Base-by-base conservation (phyloP, 2,888 invertebrate species). In the Furcula furcula region DNA sequence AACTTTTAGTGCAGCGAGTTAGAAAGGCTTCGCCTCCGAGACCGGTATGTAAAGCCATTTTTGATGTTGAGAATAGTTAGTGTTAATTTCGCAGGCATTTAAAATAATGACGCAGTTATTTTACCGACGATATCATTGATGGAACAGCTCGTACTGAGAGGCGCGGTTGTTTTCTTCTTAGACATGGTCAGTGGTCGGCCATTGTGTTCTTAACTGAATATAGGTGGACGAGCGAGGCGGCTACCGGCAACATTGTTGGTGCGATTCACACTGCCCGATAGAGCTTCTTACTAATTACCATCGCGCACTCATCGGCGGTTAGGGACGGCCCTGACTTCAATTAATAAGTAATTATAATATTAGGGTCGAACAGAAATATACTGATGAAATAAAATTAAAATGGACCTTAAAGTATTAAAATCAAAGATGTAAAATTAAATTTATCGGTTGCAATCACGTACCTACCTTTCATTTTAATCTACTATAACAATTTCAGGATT, bases 251-350 rank as follows among this genome's bases (percentile, higher is more conserved):
- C 68, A 75, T 78, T 84, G 81, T 76, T 70, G 72, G 58, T 58
- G 58, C 71, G 65, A 77, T 76, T 78, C 76, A 82, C 61, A 68
- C 65, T 65, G 63, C 51, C 55, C 70, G 74, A 79, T 76, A 80
- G 73, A 73, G 75, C 77, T 77, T 79, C 74, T 68, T 71, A 72
- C 73, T 84, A 83, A 85, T 84, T 82, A 83, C 74, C 56, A 60
- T 36, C 53, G 55, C 55, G 50, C 48, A 53, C 54, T 55, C 6
- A 31, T 15, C 13, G 4, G 1, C 7, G 2, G 1, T 18, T 23
- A 22, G 28, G 33, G 23, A 23, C 25, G 22, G 15, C 19, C 14
- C 5, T 13, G 6, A 20, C 12, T n/a, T 25, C 12, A 25, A 25
- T 25, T 25, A 25, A 13, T n/a, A n/a, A n/a, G n/a, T n/a, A n/a